A percentile compares a stretch with the other conserved stretches of the same genome.
Evolutionary conservation across 2,888 invertebrate species (phyloP).

Genomic region (Diabrotica balteata): DNA sequence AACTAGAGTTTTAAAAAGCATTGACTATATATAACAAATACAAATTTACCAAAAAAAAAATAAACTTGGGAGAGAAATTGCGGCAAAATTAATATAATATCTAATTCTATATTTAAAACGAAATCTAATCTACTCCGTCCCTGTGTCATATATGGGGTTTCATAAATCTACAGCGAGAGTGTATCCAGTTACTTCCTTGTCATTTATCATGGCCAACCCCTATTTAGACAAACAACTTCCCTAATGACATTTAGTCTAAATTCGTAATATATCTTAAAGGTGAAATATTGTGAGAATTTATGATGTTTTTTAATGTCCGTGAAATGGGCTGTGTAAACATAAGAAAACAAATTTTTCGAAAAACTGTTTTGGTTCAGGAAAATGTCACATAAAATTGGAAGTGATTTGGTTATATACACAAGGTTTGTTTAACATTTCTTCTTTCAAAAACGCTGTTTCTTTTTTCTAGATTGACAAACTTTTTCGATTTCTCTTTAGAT

Average conservation of each 20-base stretch:
- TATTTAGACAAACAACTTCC: conserved; percentile 52
- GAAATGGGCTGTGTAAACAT: conserved; percentile 24
- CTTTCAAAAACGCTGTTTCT: too few relatives aligned
- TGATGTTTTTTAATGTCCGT: conserved; percentile 31
- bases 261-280: conserved; percentile 31
- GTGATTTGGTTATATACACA: too few relatives aligned
- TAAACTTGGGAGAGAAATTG: too few relatives aligned
- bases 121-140: not conserved
- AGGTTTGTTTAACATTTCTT: too few relatives aligned
- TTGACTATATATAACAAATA: too few relatives aligned
- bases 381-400: not conserved
- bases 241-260: conserved; percentile 45
- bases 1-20: too few relatives aligned
- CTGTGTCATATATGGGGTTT: conserved; percentile 20
- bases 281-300: conserved; percentile 33
- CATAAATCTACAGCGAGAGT: conserved; percentile 26
- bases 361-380: not conserved
- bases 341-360: conserved; percentile 10
- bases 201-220: conserved; percentile 49
- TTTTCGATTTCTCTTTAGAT: too few relatives aligned
- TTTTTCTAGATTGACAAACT: too few relatives aligned
- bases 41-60: too few relatives aligned
- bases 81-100: too few relatives aligned
- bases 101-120: too few relatives aligned
- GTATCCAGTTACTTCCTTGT: conserved; percentile 48